These are phyloP conservation scores for Spilarctia lutea DNA, from an alignment of 2,888 invertebrate species.

Conservation along the genomic window DNA sequence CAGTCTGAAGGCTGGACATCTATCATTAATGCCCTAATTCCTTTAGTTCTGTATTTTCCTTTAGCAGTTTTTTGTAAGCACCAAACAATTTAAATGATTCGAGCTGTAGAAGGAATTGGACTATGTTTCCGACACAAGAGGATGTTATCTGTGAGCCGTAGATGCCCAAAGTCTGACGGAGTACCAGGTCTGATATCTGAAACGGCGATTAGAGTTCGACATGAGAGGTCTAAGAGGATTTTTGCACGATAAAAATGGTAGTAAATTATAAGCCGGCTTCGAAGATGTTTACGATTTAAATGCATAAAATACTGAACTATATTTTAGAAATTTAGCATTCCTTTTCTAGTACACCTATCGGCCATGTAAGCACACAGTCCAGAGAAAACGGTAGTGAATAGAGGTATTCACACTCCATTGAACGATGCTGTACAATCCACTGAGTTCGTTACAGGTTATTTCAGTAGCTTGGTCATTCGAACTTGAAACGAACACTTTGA, in stretches of 20 bases:
- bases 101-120: not conserved
- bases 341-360: not conserved
- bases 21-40: not conserved
- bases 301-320: not conserved
- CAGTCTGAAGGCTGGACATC: not conserved
- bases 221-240: no score
- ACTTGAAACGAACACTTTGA: not conserved
- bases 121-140: no score
- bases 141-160: no score
- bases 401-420: constrained; percentile 21
- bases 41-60: not conserved
- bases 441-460: constrained; percentile 35
- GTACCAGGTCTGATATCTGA: no score
- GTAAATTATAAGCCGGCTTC: not conserved
- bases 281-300: not conserved
- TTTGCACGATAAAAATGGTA: no score
- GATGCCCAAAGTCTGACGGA: no score
- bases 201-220: no score
- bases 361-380: constrained; percentile 11
- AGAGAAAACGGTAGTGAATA: constrained; percentile 5
- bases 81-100: not conserved
- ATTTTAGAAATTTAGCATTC: no score
- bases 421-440: constrained; percentile 20
- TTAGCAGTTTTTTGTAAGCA: not conserved
- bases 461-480: constrained; percentile 15